These are phyloP conservation scores for Microchirus variegatus DNA, from an alignment of 2,797 vertebrate genomes.

Conservation along the genomic window DNA sequence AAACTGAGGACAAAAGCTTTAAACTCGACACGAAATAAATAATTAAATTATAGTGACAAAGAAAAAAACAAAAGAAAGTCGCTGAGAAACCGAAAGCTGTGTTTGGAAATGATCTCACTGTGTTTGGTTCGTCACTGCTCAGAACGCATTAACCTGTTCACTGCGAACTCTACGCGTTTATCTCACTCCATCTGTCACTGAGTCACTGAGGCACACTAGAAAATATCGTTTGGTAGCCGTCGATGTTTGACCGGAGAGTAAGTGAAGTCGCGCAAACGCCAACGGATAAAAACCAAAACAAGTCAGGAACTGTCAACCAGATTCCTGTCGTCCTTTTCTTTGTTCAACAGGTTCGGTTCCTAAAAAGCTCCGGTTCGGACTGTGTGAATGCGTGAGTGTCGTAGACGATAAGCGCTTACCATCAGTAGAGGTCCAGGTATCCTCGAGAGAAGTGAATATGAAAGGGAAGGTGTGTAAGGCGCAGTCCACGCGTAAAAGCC, in stretches of 20 bases:
- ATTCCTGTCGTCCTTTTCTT: background rate
- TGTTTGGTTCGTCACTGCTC: slow-evolving; percentile 47
- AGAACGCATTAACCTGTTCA: slow-evolving; percentile 36
- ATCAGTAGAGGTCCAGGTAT: slow-evolving; percentile 83
- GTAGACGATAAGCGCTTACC: slow-evolving; percentile 71
- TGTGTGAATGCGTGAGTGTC: slow-evolving; percentile 13
- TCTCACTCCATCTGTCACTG: background rate
- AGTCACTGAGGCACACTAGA: rapidly evolving
- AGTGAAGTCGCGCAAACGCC: no score
- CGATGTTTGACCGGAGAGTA: background rate
- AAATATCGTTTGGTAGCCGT: no score
- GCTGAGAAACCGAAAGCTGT: slow-evolving; percentile 24
- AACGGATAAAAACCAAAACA: slow-evolving; percentile 15
- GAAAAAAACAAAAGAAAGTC: background rate
- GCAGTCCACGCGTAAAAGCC: slow-evolving; percentile 69
- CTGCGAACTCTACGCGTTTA: background rate
- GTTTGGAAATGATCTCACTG: slow-evolving; percentile 62
- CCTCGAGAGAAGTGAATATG: slow-evolving; percentile 67
- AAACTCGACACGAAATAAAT: slow-evolving; percentile 7
- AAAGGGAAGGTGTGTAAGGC: slow-evolving; percentile 53
- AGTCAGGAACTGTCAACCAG: slow-evolving; percentile 11
- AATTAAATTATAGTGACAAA: background rate
- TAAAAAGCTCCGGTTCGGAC: background rate
- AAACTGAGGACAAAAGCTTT: no score
- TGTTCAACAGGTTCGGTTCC: slow-evolving; percentile 8